Evolutionary conservation across 2,113 vertebrate species (phyloP).

Genomic region (Boleophthalmus pectinirostris): DNA sequence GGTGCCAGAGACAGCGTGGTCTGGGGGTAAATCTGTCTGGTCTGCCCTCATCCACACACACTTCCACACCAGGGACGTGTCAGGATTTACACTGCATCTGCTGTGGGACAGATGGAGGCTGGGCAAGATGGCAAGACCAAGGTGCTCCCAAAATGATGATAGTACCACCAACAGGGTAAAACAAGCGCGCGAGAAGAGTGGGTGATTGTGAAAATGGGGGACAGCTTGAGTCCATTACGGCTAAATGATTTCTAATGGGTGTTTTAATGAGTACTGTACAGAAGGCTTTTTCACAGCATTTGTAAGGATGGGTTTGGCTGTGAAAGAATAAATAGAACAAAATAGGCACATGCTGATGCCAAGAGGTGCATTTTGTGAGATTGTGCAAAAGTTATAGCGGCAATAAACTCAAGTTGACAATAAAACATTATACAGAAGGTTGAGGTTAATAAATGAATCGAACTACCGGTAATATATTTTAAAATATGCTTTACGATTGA

Average conservation of each 20-base stretch:
- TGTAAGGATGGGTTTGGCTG: slow-evolving; percentile 7
- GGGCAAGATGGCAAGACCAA: slow-evolving; percentile 47
- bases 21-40: slow-evolving; percentile 17
- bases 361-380: background rate
- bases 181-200: slow-evolving; percentile 20
- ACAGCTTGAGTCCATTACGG: slow-evolving; percentile 70
- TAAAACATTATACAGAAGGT: background rate
- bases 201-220: slow-evolving; percentile 15
- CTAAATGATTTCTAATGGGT: slow-evolving; percentile 70
- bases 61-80: slow-evolving; percentile 22
- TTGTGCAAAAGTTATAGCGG: background rate
- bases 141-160: slow-evolving; percentile 19
- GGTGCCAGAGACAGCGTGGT: slow-evolving; percentile 37
- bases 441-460: background rate
- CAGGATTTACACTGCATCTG: slow-evolving; percentile 29
- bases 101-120: slow-evolving; percentile 26
- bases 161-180: slow-evolving; percentile 14
- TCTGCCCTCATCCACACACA: slow-evolving; percentile 27
- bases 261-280: slow-evolving; percentile 58
- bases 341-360: background rate
- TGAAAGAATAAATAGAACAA: slow-evolving; percentile 15
- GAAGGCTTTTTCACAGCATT: slow-evolving; percentile 26
- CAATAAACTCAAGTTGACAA: slow-evolving; percentile 1
- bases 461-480: background rate
- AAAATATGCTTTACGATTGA: background rate